Evolutionary conservation across 2,888 invertebrate genomes (phyloP).

Genomic region (Toxonevra muliebris): DNA sequence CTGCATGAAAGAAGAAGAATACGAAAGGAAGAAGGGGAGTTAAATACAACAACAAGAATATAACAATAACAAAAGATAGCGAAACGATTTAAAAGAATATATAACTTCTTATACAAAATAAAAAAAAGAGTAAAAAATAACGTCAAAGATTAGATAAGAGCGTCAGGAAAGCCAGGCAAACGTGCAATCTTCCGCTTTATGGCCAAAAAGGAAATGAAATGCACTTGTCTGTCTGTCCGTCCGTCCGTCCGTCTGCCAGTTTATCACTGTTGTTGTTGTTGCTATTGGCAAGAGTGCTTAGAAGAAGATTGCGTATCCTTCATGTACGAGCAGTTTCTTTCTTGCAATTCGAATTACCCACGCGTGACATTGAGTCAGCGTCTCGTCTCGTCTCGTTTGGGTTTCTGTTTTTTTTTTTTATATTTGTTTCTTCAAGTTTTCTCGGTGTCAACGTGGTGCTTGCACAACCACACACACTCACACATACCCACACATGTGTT

Average conservation of each 20-base stretch:
- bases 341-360: constrained; percentile 21
- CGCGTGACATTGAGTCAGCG: constrained; percentile 30
- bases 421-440: constrained; percentile 5
- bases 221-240: constrained; percentile 10
- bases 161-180: constrained; percentile 1
- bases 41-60: too few relatives aligned
- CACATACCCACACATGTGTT: background rate
- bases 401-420: constrained; percentile 21
- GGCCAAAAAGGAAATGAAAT: constrained; percentile 32
- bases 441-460: constrained; percentile 10
- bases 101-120: constrained; percentile 7
- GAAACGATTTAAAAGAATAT: constrained; percentile 1
- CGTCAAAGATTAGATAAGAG: constrained; percentile 26
- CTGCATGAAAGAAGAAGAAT: constrained; percentile 4
- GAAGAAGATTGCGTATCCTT: background rate
- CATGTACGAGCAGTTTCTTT: background rate
- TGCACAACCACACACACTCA: background rate
- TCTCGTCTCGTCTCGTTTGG: constrained; percentile 20
- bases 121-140: constrained; percentile 18
- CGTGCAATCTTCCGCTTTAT: constrained; percentile 30
- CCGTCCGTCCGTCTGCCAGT: background rate
- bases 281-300: background rate
- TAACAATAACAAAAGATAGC: background rate
- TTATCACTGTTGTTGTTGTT: background rate
- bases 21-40: too few relatives aligned